A percentile compares a stretch with the other conserved stretches of the same genome.
Evolutionary conservation across 2,113 vertebrate genomes (phyloP).

Genomic region (Larimichthys crocea): DNA sequence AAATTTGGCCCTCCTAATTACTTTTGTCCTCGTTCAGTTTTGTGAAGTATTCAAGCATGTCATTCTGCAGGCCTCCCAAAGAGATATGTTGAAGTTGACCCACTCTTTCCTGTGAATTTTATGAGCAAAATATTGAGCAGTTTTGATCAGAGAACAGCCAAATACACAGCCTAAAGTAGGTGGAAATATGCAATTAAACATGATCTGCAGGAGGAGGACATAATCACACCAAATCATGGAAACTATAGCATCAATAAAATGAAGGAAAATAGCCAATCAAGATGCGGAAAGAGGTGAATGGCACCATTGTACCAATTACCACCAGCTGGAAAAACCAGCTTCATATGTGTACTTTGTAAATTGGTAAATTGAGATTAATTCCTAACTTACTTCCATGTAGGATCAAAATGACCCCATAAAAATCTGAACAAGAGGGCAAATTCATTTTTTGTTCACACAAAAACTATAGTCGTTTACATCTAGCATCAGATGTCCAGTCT

Average conservation of each 20-base stretch:
- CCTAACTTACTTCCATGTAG: not conserved
- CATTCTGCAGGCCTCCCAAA: not conserved
- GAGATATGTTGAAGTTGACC: not conserved
- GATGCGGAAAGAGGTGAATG: not conserved
- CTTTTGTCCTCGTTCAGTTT: not conserved
- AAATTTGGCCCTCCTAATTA: not conserved
- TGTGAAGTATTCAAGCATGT: not conserved
- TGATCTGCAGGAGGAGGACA: not conserved
- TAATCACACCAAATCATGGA: not conserved
- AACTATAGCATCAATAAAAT: not conserved
- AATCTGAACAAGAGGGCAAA: not conserved
- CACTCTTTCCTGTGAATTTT: not conserved
- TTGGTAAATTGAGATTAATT: not conserved
- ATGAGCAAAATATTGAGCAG: not conserved
- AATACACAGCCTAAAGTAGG: not conserved
- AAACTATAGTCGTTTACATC: conserved; percentile 20
- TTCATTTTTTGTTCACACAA: conserved; percentile 27
- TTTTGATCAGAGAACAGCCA: not conserved
- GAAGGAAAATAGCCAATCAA: not conserved
- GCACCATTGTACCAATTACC: not conserved
- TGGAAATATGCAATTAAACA: not conserved
- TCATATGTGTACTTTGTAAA: not conserved
- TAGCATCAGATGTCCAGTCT: conserved; percentile 49
- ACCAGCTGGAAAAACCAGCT: not conserved
- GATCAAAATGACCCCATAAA: not conserved